Conservation (phyloP, 2,888 invertebrate genomes). For the Sarcophaga subvicina region DNA sequence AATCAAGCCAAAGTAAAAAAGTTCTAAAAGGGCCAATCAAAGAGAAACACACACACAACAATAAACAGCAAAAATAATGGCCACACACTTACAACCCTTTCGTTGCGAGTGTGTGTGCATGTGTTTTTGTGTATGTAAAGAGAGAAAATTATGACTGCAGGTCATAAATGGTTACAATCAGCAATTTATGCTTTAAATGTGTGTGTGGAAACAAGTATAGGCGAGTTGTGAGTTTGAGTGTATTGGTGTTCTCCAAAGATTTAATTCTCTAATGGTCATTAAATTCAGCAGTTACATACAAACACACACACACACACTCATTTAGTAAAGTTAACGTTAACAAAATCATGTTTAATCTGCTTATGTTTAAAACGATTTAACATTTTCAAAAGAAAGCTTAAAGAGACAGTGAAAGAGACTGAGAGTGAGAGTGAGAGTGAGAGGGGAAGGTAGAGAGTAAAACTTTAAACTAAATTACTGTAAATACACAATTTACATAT, state of each 20-base stretch:
- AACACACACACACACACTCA: not conserved
- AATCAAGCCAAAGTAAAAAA: too few relatives aligned
- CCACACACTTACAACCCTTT: not conserved
- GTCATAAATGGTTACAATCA: constrained; percentile 5
- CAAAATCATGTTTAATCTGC: too few relatives aligned
- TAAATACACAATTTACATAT: constrained; percentile 61
- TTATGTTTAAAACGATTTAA: too few relatives aligned
- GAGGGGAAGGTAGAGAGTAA: not conserved
- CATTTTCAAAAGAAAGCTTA: too few relatives aligned
- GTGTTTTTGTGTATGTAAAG: not conserved
- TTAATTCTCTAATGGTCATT: constrained; percentile 37
- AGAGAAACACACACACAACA: constrained; percentile 14
- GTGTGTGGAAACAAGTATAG: not conserved
- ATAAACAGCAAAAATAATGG: constrained; percentile 49
- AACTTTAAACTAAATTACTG: constrained; percentile 64
- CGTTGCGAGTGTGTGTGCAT: not conserved
- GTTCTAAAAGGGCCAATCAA: not conserved
- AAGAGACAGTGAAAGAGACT: too few relatives aligned
- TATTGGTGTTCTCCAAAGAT: too few relatives aligned
- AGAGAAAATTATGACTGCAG: too few relatives aligned
- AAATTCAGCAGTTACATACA: not conserved
- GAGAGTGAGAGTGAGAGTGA: not conserved
- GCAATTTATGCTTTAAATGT: constrained; percentile 24
- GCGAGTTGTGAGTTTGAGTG: not conserved
- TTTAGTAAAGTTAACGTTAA: too few relatives aligned